Base-by-base conservation (phyloP, 2,113 vertebrate genomes). In the Gallinago jamesoni region DNA sequence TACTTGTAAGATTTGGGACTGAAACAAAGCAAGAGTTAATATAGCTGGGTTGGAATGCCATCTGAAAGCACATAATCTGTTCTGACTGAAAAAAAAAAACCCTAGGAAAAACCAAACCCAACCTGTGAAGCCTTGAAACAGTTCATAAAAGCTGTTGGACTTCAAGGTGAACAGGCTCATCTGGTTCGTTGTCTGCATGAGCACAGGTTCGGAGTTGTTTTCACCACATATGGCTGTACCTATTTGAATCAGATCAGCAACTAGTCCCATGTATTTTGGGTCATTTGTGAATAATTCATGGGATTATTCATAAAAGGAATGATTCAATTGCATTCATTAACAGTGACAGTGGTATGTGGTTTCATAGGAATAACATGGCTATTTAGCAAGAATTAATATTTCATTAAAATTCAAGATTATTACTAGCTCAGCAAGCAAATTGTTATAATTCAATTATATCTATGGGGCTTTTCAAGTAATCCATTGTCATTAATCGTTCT, bases 341-440 rank as follows among this genome's bases (percentile, higher is more conserved):
- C 25, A 81, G 35, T 76, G 66, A 66, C 25, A 56, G 37, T 41
- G 39, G 35, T 53, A 62, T 43, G 67, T 83, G 53, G 62, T 66
- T 97, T 76, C 70, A 75, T 6, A 87, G n/a, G 78, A 89, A 87
- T 89, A 81, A 68, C n/a, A 62, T 1, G n/a, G 39, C 43, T 77
- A 69, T 85, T 80, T 89, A 90, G 23, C 62, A 94, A 75, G 57
- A 92, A 94, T 56, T 91, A 91, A 73, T 82, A 93, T 85, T 94
- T 84, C 53, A 95, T 91, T 95, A 69, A 91, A 87, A 94, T 85
- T 62, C 59, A 76, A 41, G 23, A 48, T 84, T 95, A 91, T 87
- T 91, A 89, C 93, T 94, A 93, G 60, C 77, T 91, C 74, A 87
- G 66, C 43, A 91, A 90, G 84, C 30, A 75, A 94, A 94, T 67